Evolutionary conservation across 2,888 invertebrate genomes (phyloP).

Genomic region (Dryococelus australis): DNA sequence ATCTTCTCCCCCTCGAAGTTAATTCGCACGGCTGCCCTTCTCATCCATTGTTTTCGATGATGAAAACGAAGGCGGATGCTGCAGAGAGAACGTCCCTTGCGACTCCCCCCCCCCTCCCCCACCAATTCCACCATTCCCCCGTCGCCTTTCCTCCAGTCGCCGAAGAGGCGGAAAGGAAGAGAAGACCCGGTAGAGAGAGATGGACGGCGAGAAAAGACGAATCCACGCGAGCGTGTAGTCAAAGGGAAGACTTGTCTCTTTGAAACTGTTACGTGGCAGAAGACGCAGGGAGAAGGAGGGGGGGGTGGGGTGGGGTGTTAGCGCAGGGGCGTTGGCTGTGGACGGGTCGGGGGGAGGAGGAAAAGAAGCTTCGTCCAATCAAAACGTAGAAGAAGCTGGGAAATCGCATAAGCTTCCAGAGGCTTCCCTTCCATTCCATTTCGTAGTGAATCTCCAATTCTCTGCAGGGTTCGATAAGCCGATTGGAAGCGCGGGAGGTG

Average conservation of each 20-base stretch:
- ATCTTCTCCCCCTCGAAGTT: not conserved
- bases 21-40: slow-evolving; percentile 12
- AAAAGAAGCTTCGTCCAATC: slow-evolving; percentile 37
- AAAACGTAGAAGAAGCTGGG: slow-evolving; percentile 37
- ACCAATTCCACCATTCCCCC: not conserved
- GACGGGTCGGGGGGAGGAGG: too few species aligned
- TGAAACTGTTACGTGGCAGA: slow-evolving; percentile 28
- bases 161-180: not conserved
- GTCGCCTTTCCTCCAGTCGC: not conserved
- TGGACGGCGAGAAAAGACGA: not conserved
- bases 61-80: slow-evolving; percentile 12
- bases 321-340: not conserved
- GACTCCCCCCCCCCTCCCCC: not conserved
- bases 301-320: not conserved
- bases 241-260: slow-evolving; percentile 29
- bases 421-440: slow-evolving; percentile 39
- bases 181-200: not conserved
- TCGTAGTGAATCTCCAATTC: slow-evolving; percentile 40
- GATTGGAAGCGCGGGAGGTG: slow-evolving; percentile 36
- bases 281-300: not conserved
- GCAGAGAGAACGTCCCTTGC: not conserved
- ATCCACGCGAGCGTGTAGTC: slow-evolving; percentile 12
- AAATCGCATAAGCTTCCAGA: slow-evolving; percentile 38
- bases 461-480: slow-evolving; percentile 43
- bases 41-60: slow-evolving; percentile 21